phyloP scores from a whole-genome alignment of 2,113 vertebrate genomes.

The Aviceda subcristata region DNA sequence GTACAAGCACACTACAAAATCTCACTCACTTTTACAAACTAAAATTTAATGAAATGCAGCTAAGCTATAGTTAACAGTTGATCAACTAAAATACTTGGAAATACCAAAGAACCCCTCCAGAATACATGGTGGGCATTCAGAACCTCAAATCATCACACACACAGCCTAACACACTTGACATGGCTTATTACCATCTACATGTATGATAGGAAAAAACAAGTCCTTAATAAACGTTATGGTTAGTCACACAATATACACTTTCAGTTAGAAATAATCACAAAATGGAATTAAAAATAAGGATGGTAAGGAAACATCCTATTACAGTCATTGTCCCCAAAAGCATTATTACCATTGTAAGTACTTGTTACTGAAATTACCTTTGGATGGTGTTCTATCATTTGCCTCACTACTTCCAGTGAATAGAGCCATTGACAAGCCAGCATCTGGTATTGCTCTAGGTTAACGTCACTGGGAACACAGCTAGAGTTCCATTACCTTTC shows the following conservation, averaged over 20 bases:
- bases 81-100: background rate
- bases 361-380: background rate
- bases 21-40: background rate
- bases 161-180: background rate
- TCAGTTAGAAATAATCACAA: background rate
- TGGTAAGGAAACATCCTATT: background rate
- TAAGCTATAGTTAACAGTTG: background rate
- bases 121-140: background rate
- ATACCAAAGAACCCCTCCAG: background rate
- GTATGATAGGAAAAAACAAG: background rate
- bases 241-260: background rate
- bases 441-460: background rate
- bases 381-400: background rate
- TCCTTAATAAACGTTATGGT: background rate
- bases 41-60: background rate
- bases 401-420: background rate
- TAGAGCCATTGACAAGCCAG: background rate
- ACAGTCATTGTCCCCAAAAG: background rate
- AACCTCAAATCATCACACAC: background rate
- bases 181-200: background rate
- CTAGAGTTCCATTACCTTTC: background rate
- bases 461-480: background rate
- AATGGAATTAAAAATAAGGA: background rate
- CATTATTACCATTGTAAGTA: background rate
- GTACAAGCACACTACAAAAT: background rate